phyloP scores from a whole-genome alignment of 2,113 vertebrate genomes.

The Scomber colias region DNA sequence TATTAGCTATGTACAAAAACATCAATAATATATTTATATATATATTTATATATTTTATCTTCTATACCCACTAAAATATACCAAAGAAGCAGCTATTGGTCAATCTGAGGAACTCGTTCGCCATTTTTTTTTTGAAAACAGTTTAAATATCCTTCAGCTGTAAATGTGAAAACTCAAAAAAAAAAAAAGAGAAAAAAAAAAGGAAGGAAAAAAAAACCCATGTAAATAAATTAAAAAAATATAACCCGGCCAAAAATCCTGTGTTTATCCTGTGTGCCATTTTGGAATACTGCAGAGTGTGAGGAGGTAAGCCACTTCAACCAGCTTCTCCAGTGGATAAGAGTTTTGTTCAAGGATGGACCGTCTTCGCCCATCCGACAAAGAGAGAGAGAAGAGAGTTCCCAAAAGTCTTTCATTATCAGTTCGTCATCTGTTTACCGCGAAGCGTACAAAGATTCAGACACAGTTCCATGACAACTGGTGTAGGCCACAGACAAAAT shows the following conservation, averaged over 20 bases:
- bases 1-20: conserved; percentile 86
- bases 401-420: conserved; percentile 46
- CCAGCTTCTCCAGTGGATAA: conserved; percentile 76
- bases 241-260: conserved; percentile 65
- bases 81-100: conserved; percentile 96
- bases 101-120: conserved; percentile 88
- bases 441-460: conserved; percentile 47
- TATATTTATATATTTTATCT: conserved; percentile 77
- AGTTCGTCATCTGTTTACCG: conserved; percentile 41
- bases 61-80: conserved; percentile 86
- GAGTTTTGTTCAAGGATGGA: conserved; percentile 78
- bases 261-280: conserved; percentile 79
- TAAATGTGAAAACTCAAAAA: conserved; percentile 79
- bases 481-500: conserved; percentile 76
- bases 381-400: conserved; percentile 25
- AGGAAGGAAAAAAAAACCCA: conserved; percentile 32
- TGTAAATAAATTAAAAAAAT: conserved; percentile 80
- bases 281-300: conserved; percentile 84
- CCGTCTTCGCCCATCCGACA: conserved; percentile 45
- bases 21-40: conserved; percentile 79
- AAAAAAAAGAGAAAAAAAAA: conserved; percentile 16
- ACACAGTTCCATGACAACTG: conserved; percentile 59
- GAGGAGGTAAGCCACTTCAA: conserved; percentile 76
- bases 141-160: conserved; percentile 88
- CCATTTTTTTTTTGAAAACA: conserved; percentile 77